phyloP scores from a whole-genome alignment of 2,113 vertebrate species.

The Brienomyrus longianalis region DNA sequence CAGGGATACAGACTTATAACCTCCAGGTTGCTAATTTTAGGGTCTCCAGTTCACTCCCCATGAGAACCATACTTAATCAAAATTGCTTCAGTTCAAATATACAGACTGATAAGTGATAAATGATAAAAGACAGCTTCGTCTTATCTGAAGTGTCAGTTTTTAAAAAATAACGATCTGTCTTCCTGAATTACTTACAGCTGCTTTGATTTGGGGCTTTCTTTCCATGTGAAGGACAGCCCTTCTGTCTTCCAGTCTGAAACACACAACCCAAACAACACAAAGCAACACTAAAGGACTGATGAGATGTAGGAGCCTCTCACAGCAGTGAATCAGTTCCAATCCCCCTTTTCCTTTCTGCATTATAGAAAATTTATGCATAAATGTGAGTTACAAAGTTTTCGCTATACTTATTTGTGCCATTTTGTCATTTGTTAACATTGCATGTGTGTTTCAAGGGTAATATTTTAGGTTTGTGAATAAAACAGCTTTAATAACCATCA shows the following conservation, averaged over 20 bases:
- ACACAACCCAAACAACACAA: slow-evolving; percentile 14
- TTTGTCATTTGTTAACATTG: neutral
- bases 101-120: neutral
- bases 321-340: neutral
- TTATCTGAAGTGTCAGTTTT: neutral
- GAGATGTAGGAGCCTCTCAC: neutral
- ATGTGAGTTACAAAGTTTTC: neutral
- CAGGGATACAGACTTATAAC: neutral
- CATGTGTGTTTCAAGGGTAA: neutral
- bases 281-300: neutral
- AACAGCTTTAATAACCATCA: neutral
- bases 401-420: neutral
- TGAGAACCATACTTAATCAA: neutral
- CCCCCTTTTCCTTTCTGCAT: neutral
- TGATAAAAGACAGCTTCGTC: neutral
- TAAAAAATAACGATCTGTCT: neutral
- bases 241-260: slow-evolving; percentile 67
- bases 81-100: neutral
- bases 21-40: neutral
- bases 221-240: slow-evolving; percentile 68
- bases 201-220: slow-evolving; percentile 62
- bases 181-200: slow-evolving; percentile 64
- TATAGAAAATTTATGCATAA: neutral
- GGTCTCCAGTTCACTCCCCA: neutral
- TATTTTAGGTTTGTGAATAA: neutral